These are phyloP conservation scores for Phainopepla nitens DNA, from an alignment of 2,113 vertebrate species.

Conservation along the genomic window DNA sequence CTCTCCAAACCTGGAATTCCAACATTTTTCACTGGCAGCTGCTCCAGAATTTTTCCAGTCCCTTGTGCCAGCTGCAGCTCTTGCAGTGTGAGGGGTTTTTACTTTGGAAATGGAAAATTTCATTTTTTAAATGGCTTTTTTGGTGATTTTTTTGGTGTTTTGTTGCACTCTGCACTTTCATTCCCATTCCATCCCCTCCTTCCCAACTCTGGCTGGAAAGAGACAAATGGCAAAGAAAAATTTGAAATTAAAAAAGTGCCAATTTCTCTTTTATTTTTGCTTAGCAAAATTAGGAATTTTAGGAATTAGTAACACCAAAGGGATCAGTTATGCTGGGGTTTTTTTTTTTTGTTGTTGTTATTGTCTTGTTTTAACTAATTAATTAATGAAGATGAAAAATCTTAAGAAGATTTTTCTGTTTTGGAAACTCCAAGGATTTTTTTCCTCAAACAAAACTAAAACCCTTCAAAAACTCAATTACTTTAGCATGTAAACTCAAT, in stretches of 20 bases:
- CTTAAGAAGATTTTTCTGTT: background rate
- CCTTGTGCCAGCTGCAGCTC: background rate
- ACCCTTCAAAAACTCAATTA: background rate
- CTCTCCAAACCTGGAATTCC: background rate
- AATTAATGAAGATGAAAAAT: background rate
- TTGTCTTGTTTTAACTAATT: background rate
- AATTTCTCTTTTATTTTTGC: background rate
- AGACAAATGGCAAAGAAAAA: background rate
- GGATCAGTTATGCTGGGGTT: background rate
- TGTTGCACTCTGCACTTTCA: constrained; percentile 48
- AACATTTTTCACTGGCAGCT: background rate
- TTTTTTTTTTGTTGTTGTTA: background rate
- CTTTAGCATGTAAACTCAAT: background rate
- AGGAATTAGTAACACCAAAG: background rate
- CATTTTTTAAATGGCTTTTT: fast-evolving
- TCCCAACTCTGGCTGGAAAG: background rate
- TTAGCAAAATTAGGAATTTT: background rate
- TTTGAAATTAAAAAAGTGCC: background rate
- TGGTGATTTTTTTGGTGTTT: background rate
- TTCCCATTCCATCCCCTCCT: background rate
- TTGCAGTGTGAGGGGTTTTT: background rate
- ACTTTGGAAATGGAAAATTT: background rate
- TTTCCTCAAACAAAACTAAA: background rate
- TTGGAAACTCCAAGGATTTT: background rate
- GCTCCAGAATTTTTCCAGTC: background rate